Evolutionary conservation across 2,113 vertebrate species (phyloP).

Genomic region (Myrmecobius fasciatus): DNA sequence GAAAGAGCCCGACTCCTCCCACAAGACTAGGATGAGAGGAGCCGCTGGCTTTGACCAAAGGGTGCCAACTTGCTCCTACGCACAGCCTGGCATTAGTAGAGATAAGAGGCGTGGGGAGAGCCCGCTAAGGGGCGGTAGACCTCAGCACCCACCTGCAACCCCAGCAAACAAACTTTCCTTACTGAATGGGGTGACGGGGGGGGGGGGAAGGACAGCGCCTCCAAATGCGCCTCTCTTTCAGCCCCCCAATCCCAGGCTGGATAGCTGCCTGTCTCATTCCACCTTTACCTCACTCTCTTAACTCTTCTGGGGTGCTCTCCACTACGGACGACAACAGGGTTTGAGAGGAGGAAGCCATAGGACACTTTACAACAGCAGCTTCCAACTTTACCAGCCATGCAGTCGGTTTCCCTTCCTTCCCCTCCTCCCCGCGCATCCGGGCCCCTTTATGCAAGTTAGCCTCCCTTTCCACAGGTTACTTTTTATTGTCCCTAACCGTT

Average conservation of each 20-base stretch:
- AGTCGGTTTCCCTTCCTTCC: not conserved
- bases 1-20: not conserved
- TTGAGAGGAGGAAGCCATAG: not conserved
- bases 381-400: conserved; percentile 52
- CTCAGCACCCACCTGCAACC: conserved; percentile 69
- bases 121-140: too few relatives aligned
- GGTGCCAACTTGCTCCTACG: not conserved
- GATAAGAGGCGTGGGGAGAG: too few relatives aligned
- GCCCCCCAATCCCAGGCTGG: conserved; percentile 37
- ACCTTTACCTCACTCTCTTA: conserved; percentile 67
- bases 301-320: not conserved
- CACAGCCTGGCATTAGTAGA: not conserved
- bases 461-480: not conserved
- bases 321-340: fast-evolving
- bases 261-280: conserved; percentile 31
- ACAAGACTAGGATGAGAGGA: not conserved
- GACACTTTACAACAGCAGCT: conserved; percentile 27
- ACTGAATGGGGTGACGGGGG: not conserved
- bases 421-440: conserved; percentile 7
- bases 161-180: conserved; percentile 65
- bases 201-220: not conserved
- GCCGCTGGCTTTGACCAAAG: not conserved
- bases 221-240: not conserved
- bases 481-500: not conserved
- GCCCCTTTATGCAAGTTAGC: not conserved